Percentiles rank a stretch among this genome's conserved stretches.
Evolutionary conservation across 2,113 vertebrate genomes (phyloP).

Genomic region (Scalopus aquaticus): DNA sequence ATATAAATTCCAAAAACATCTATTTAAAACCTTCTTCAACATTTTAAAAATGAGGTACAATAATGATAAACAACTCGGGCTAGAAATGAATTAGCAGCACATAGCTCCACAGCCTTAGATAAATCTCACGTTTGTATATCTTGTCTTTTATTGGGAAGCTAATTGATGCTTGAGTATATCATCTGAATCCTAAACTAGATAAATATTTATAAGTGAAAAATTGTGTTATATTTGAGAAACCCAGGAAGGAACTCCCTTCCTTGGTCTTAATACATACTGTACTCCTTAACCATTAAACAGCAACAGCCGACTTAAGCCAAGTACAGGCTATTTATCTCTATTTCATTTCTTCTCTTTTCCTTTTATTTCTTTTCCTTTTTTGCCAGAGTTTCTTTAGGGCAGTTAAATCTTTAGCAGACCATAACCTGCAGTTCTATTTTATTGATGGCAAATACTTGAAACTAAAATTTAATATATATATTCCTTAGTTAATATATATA

Average conservation of each 20-base stretch:
- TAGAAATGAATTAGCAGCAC: conserved; percentile 22
- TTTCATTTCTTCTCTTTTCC: neutral
- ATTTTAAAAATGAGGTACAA: conserved; percentile 66
- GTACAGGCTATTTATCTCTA: neutral
- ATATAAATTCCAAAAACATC: conserved; percentile 59
- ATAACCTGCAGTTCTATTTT: conserved; percentile 33
- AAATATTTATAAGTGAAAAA: conserved; percentile 54
- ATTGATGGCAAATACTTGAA: conserved; percentile 49
- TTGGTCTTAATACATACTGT: neutral
- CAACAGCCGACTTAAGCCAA: neutral
- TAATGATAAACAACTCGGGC: conserved; percentile 67
- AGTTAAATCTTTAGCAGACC: conserved; percentile 6
- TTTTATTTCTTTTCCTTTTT: neutral
- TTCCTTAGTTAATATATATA: conserved; percentile 61
- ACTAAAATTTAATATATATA: conserved; percentile 55
- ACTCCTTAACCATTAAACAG: neutral
- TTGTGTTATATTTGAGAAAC: conserved; percentile 42
- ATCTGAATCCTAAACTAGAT: conserved; percentile 41
- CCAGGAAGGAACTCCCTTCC: neutral
- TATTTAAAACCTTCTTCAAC: conserved; percentile 48
- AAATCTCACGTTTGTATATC: conserved; percentile 7
- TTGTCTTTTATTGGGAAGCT: conserved; percentile 66
- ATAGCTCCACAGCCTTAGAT: neutral
- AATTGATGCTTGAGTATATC: conserved; percentile 43
- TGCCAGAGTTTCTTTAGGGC: neutral